phyloP scores from a whole-genome alignment of 2,797 vertebrate genomes.

The Vespertilio murinus region DNA sequence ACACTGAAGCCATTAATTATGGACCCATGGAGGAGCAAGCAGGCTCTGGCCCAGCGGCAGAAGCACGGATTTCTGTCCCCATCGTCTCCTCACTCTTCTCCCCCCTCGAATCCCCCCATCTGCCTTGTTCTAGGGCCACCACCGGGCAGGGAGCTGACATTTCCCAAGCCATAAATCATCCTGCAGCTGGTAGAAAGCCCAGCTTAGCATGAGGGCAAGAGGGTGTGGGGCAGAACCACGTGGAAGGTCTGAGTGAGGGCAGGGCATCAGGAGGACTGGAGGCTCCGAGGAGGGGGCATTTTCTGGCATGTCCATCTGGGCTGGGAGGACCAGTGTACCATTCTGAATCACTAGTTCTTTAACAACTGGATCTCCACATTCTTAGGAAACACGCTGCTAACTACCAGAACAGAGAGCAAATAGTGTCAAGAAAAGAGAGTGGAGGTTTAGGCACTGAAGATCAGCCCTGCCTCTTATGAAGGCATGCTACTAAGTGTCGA shows the following conservation, averaged over 20 bases:
- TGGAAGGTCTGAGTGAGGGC: neutral
- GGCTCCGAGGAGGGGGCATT: neutral
- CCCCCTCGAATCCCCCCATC: slow-evolving; percentile 12
- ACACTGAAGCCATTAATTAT: slow-evolving; percentile 71
- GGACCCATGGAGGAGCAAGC: slow-evolving; percentile 35
- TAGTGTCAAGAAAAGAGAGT: neutral
- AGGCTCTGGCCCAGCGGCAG: rapidly evolving
- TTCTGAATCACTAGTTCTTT: neutral
- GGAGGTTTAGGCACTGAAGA: neutral
- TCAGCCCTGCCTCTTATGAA: neutral
- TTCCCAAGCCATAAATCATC: slow-evolving; percentile 59
- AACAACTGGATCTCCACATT: neutral
- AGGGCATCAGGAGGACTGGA: neutral
- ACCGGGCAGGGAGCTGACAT: neutral
- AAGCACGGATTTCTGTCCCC: neutral
- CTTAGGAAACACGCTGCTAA: neutral
- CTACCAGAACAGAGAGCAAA: neutral
- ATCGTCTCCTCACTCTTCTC: slow-evolving; percentile 58
- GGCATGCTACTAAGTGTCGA: neutral
- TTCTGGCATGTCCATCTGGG: neutral
- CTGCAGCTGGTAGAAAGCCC: slow-evolving; percentile 36
- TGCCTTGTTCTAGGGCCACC: neutral
- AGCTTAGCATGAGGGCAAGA: neutral
- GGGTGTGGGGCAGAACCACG: neutral
- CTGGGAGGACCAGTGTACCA: too few species aligned